Percentiles rank a stretch among this genome's conserved stretches.
Conservation (phyloP, 2,113 vertebrate species). For the Rhombomys opimus region DNA sequence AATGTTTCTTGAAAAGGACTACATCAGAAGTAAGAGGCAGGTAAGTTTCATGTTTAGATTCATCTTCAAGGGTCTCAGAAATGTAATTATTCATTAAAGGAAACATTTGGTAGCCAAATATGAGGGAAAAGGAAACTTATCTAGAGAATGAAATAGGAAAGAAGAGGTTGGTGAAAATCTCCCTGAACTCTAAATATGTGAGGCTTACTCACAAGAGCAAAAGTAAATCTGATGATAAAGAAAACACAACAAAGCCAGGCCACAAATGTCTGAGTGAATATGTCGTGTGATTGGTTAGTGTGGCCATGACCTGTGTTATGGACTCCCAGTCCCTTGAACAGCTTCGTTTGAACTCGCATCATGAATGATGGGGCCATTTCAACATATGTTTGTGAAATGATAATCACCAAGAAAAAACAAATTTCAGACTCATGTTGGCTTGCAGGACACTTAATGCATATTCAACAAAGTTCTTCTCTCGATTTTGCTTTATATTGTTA, state of each 20-base stretch:
- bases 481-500: not conserved
- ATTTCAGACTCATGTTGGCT: not conserved
- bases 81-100: constrained; percentile 16
- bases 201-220: not conserved
- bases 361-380: not conserved
- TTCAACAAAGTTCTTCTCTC: not conserved
- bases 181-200: not conserved
- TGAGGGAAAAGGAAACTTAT: not conserved
- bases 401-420: constrained; percentile 15
- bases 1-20: not conserved
- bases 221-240: not conserved
- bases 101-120: not conserved
- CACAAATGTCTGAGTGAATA: not conserved
- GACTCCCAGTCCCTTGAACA: not conserved
- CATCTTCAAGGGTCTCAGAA: not conserved
- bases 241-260: not conserved
- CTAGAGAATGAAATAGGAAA: constrained; percentile 28
- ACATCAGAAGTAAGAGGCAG: not conserved
- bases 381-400: not conserved
- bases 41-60: not conserved
- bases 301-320: not conserved
- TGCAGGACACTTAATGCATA: too few relatives aligned
- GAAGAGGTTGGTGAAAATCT: not conserved
- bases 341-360: not conserved
- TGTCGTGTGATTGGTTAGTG: not conserved